phyloP scores from a whole-genome alignment of 2,113 vertebrate species.

The Xiphorhynchus elegans region DNA sequence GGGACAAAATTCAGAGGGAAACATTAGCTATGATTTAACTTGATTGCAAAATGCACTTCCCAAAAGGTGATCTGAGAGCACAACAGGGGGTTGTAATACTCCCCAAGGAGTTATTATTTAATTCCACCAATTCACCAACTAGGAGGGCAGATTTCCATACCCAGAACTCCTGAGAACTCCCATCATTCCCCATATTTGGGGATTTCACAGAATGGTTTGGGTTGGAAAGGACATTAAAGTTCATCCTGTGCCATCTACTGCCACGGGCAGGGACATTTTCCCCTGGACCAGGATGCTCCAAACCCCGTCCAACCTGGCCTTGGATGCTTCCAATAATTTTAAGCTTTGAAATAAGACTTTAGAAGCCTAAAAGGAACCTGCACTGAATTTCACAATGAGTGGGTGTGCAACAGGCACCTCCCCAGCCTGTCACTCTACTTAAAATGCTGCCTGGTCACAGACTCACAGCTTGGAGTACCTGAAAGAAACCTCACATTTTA shows the following conservation, averaged over 20 bases:
- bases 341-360: accelerated
- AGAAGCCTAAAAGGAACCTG: background rate
- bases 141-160: background rate
- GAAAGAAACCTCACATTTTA: background rate
- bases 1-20: background rate
- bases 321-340: accelerated
- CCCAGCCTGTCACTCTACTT: accelerated
- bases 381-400: accelerated
- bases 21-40: background rate
- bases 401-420: background rate
- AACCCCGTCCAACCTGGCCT: background rate
- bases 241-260: background rate
- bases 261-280: background rate
- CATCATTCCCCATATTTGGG: too few relatives aligned
- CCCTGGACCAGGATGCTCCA: background rate
- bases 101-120: background rate
- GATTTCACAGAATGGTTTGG: too few relatives aligned
- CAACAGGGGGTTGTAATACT: background rate
- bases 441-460: background rate
- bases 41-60: background rate
- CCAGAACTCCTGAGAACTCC: background rate
- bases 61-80: accelerated
- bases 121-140: background rate
- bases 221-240: accelerated
- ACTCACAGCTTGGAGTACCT: accelerated